A percentile compares a stretch with the other conserved stretches of the same genome.
Conservation (phyloP, 2,113 vertebrate genomes). For the Cygnus buccinator region DNA sequence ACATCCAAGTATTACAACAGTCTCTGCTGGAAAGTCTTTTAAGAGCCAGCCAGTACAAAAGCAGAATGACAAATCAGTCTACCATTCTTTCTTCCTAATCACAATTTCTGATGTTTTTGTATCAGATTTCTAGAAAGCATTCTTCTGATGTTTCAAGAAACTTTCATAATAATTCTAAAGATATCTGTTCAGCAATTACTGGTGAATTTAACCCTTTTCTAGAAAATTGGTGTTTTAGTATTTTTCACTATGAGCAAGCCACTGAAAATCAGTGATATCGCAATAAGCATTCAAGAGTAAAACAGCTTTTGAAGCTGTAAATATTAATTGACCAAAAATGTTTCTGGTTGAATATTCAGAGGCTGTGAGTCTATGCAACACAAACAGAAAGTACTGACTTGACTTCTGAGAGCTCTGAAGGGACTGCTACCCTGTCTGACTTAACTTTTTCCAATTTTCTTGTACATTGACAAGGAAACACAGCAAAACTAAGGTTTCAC, state of each 20-base stretch:
- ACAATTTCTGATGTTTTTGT: neutral
- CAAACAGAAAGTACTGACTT: neutral
- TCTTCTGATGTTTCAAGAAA: neutral
- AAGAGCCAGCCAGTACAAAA: neutral
- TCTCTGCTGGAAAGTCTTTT: neutral
- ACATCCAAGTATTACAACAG: neutral
- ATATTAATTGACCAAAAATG: neutral
- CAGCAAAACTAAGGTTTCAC: neutral
- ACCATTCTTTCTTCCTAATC: neutral
- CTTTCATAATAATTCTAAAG: neutral
- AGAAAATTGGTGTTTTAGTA: neutral
- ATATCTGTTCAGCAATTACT: neutral
- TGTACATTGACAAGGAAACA: neutral
- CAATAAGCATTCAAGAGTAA: neutral
- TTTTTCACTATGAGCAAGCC: neutral
- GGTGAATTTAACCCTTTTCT: neutral
- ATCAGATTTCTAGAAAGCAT: neutral
- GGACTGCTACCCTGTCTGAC: neutral
- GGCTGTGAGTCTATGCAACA: neutral
- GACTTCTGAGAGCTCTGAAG: neutral
- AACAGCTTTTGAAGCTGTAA: neutral
- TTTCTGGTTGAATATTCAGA: neutral
- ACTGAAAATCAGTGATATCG: neutral
- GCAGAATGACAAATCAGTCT: neutral
- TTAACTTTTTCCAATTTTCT: neutral